These are phyloP conservation scores for Dryobotodes eremita DNA, from an alignment of 2,888 invertebrate species.

Conservation along the genomic window DNA sequence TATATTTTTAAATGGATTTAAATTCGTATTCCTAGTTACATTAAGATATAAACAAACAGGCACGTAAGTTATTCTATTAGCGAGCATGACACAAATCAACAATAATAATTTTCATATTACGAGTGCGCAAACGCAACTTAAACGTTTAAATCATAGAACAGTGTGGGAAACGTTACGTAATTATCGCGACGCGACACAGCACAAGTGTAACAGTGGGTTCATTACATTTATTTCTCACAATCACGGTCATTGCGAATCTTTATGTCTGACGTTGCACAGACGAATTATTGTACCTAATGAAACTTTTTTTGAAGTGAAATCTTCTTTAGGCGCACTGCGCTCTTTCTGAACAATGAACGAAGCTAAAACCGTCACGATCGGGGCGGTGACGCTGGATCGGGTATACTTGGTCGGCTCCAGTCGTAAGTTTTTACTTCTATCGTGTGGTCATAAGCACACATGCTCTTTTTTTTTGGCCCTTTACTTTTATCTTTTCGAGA, in stretches of 20 bases:
- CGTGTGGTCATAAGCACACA: too few relatives aligned
- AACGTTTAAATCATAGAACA: slow-evolving; percentile 66
- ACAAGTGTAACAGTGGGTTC: slow-evolving; percentile 62
- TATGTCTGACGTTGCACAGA: neutral
- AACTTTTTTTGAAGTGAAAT: neutral
- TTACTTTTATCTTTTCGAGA: neutral
- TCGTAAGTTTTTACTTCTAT: too few relatives aligned
- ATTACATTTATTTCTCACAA: slow-evolving; percentile 55
- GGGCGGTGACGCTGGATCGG: too few relatives aligned
- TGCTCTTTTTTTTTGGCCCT: neutral
- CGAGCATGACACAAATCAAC: slow-evolving; percentile 54
- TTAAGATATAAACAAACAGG: slow-evolving; percentile 37
- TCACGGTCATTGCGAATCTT: slow-evolving; percentile 31
- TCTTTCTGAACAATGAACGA: too few relatives aligned
- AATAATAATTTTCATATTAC: slow-evolving; percentile 68
- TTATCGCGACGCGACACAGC: slow-evolving; percentile 57
- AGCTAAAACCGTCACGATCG: too few relatives aligned
- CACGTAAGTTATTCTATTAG: slow-evolving; percentile 48
- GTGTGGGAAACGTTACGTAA: slow-evolving; percentile 72
- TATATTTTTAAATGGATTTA: slow-evolving; percentile 5
- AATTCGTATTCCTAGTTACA: neutral
- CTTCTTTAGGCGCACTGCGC: too few relatives aligned
- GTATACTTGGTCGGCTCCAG: too few relatives aligned
- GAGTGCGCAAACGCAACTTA: slow-evolving; percentile 52
- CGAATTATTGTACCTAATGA: neutral